These are phyloP conservation scores for Aphidius gifuensis DNA, from an alignment of 1,140 invertebrate species.

Conservation along the genomic window DNA sequence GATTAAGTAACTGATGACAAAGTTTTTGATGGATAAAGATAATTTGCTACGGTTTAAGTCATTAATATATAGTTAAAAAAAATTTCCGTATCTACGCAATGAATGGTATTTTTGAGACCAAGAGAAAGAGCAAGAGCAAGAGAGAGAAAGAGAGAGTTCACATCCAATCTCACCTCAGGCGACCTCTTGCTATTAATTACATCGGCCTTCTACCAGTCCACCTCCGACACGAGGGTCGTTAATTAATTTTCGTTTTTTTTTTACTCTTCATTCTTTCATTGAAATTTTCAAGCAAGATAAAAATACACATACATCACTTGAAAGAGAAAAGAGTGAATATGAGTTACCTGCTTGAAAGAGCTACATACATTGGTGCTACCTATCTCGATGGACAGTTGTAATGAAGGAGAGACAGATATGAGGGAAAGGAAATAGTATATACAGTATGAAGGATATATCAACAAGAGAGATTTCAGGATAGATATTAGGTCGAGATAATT, in stretches of 20 bases:
- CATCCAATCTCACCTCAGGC: slow-evolving; percentile 31
- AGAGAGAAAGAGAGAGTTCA: neutral
- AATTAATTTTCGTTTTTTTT: slow-evolving; percentile 23
- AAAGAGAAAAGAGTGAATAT: neutral
- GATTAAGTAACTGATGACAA: too few species aligned
- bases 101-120: too few species aligned
- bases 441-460: slow-evolving; percentile 15
- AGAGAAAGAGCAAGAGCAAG: too few species aligned
- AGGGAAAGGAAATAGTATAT: neutral
- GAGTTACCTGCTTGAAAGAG: slow-evolving; percentile 1
- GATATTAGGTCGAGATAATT: slow-evolving; percentile 47
- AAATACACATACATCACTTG: neutral
- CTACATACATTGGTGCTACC: neutral
- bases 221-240: slow-evolving; percentile 13
- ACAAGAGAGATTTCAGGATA: slow-evolving; percentile 37
- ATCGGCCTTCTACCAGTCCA: slow-evolving; percentile 15
- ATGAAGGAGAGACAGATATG: slow-evolving; percentile 5
- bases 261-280: slow-evolving; percentile 5
- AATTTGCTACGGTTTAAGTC: too few species aligned
- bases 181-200: slow-evolving; percentile 39
- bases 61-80: too few species aligned
- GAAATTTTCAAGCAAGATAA: slow-evolving; percentile 1
- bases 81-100: too few species aligned
- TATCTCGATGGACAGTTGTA: neutral
- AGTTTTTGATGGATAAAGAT: too few species aligned